Evolutionary conservation across 2,113 vertebrate genomes (phyloP), one percentile per base, ranked within the genome.

Genomic region (Mus pahari): DNA sequence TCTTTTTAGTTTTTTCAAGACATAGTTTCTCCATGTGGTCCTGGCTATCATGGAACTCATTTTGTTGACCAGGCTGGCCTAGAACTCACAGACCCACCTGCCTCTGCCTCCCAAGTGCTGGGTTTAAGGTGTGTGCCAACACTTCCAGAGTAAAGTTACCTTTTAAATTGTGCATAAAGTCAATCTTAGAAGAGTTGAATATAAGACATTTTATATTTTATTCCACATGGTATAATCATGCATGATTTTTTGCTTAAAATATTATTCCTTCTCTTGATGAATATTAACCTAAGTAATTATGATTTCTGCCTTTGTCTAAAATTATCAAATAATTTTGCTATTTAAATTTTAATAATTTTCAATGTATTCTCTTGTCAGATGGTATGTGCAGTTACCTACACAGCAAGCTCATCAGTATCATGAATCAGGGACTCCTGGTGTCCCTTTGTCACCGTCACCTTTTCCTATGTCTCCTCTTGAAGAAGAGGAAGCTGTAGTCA

Each of bases 351-450:
- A 83, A 36, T 83, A 73, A 75, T 91, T 78, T 96, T 60, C 94
- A 94, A 95, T 91, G 60, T 97, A 93, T 97, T 92, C 96, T 97
- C 84, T 98, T 96, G 9, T 71, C 95, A 99, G 99, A 98, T 99
- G 99, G 98, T 99, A 99, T 88, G 97, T 99, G 84, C 99, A 99
- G 97, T 98, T 99, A 95, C 99, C 99, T 84, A 99, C 99, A 26
- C 98, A 99, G 97, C 99, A 99, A 95, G 99, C 99, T 77, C 99
- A 99, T 97, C 98, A 99, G 0, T 99, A 99, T 97, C 99, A 99
- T 70, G 98, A 99, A 95, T 92, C 99, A 97, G 98, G 99, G 86
- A 86, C 98, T 22, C 90, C 98, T 22, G 98, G 98, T 88, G 98
- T 98, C 31, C 98, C 98, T 94, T 94, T 98, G 78, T 98, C 98